These are phyloP conservation scores for Euwallacea similis DNA, from an alignment of 1,140 invertebrate species.

Conservation along the genomic window DNA sequence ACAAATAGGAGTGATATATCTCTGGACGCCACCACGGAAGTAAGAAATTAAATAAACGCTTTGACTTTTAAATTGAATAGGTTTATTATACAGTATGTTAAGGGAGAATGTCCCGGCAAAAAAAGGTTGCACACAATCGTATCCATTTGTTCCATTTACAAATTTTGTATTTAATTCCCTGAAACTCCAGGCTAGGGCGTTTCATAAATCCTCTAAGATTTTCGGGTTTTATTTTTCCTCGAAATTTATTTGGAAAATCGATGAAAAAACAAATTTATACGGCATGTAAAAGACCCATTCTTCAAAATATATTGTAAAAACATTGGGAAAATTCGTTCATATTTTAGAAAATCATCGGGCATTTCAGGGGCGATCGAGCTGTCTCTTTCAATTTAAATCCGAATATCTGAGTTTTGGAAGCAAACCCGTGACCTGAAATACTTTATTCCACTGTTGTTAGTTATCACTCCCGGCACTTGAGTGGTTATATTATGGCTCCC, in stretches of 20 bases:
- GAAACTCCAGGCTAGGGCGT: background rate
- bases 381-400: slow-evolving; percentile 40
- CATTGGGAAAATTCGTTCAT: background rate
- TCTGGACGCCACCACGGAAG: slow-evolving; percentile 57
- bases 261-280: slow-evolving; percentile 7
- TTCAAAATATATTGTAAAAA: slow-evolving; percentile 2
- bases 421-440: slow-evolving; percentile 33
- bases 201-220: background rate
- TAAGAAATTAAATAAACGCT: slow-evolving; percentile 45
- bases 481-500: slow-evolving; percentile 39
- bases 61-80: slow-evolving; percentile 40
- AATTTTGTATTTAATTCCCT: background rate
- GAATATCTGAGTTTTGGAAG: slow-evolving; percentile 36
- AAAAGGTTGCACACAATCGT: slow-evolving; percentile 2
- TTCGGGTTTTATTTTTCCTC: background rate
- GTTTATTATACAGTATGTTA: slow-evolving; percentile 30
- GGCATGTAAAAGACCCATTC: background rate
- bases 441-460: slow-evolving; percentile 39
- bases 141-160: background rate
- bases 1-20: slow-evolving; percentile 56
- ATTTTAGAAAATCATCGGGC: slow-evolving; percentile 17
- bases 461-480: slow-evolving; percentile 40
- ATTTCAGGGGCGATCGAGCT: slow-evolving; percentile 7
- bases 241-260: background rate
- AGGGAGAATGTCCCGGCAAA: background rate